These are phyloP conservation scores for Chromoteleia sp. DNA, from an alignment of 2,888 invertebrate genomes.

Conservation along the genomic window DNA sequence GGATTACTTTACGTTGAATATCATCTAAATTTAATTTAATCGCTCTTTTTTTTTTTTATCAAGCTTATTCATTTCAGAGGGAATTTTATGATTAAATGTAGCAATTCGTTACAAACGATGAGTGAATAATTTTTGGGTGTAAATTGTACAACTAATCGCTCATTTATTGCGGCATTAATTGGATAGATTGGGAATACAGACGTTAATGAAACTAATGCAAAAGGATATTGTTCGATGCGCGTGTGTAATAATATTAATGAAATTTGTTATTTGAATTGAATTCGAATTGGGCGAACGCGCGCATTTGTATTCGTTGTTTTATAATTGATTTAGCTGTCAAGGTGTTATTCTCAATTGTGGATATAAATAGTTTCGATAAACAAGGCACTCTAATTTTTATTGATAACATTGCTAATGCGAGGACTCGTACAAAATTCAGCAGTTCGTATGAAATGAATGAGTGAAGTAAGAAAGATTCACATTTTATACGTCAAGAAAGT, in stretches of 20 bases:
- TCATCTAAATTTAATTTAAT: no score
- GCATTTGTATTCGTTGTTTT: slow-evolving; percentile 20
- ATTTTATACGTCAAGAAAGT: no score
- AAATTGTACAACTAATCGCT: slow-evolving; percentile 18
- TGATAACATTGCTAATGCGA: no score
- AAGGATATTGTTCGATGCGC: not conserved
- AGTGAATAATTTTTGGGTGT: not conserved
- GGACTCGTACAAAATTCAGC: no score
- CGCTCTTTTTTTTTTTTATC: no score
- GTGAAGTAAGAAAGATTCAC: no score
- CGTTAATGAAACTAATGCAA: slow-evolving; percentile 21
- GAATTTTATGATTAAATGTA: no score
- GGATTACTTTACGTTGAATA: no score
- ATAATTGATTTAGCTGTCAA: slow-evolving; percentile 28
- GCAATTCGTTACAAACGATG: no score
- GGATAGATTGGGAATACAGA: slow-evolving; percentile 33
- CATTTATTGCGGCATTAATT: slow-evolving; percentile 33
- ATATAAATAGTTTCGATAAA: not conserved
- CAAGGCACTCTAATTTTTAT: not conserved
- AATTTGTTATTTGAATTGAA: slow-evolving; percentile 39
- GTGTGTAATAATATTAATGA: slow-evolving; percentile 37
- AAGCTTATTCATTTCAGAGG: no score
- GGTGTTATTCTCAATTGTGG: not conserved
- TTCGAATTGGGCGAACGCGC: not conserved
- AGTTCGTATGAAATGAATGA: no score